Evolutionary conservation across 2,888 invertebrate species (phyloP).

Genomic region (Pseudococcus longispinus): DNA sequence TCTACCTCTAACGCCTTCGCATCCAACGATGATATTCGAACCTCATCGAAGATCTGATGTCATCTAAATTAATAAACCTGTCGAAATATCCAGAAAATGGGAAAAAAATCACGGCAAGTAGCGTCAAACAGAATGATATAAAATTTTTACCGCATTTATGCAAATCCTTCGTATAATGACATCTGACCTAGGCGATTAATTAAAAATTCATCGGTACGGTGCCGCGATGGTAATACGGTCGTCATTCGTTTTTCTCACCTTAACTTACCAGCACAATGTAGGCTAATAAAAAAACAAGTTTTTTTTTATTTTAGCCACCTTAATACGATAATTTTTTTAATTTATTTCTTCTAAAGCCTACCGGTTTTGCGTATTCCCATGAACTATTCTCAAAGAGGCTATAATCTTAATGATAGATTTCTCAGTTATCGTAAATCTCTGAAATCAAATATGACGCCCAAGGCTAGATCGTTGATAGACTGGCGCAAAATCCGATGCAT

Average conservation of each 20-base stretch:
- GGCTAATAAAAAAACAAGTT: conserved; percentile 41
- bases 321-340: conserved; percentile 29
- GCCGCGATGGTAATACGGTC: not conserved
- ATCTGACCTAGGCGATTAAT: conserved; percentile 25
- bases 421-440: conserved; percentile 30
- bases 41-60: not conserved
- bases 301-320: not conserved
- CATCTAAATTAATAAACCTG: not conserved
- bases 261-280: conserved; percentile 36
- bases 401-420: conserved; percentile 39
- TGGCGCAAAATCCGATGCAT: conserved; percentile 23
- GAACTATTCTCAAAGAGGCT: conserved; percentile 39
- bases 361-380: conserved; percentile 38
- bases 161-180: conserved; percentile 10
- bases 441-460: conserved; percentile 29
- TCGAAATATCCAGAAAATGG: not conserved
- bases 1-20: not conserved
- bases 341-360: conserved; percentile 40
- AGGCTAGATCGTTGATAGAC: conserved; percentile 28
- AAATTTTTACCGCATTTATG: not conserved
- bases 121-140: not conserved
- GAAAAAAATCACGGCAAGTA: not conserved
- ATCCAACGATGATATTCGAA: not conserved
- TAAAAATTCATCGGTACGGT: conserved; percentile 22
- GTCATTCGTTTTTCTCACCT: conserved; percentile 42